phyloP scores from a whole-genome alignment of 1,140 invertebrate genomes.

The Chlorops oryzae region DNA sequence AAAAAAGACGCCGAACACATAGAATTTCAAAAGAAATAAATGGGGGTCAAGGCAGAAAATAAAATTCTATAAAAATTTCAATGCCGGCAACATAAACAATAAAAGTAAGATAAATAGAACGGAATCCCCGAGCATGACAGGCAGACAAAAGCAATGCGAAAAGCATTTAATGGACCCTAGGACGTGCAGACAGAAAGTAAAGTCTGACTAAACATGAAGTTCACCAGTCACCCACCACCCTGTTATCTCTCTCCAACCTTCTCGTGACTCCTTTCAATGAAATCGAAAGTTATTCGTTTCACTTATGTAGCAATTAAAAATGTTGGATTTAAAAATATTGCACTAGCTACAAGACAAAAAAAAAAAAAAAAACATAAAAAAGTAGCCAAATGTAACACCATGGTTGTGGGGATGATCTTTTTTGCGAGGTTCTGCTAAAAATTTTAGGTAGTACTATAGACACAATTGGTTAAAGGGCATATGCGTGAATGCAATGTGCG shows the following conservation, averaged over 20 bases:
- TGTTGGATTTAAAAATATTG: not conserved
- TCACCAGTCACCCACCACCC: not conserved
- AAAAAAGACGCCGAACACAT: too few relatives aligned
- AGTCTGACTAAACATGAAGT: not conserved
- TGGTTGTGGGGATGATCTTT: too few relatives aligned
- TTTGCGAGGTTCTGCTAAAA: too few relatives aligned
- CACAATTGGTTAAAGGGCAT: too few relatives aligned
- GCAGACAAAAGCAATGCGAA: not conserved
- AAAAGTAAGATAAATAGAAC: slow-evolving; percentile 11
- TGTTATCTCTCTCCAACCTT: not conserved
- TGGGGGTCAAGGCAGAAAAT: too few relatives aligned
- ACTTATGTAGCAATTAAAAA: not conserved
- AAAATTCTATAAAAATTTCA: slow-evolving; percentile 11
- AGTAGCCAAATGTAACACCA: too few relatives aligned
- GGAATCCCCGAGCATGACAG: not conserved
- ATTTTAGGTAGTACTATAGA: too few relatives aligned
- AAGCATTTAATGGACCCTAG: not conserved
- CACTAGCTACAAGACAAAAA: not conserved
- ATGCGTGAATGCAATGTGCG: too few relatives aligned
- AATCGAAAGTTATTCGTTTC: not conserved
- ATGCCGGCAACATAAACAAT: slow-evolving; percentile 11
- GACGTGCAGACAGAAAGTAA: not conserved
- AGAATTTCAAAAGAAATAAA: too few relatives aligned
- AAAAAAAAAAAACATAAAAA: too few relatives aligned
- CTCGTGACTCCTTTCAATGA: not conserved